A percentile compares a stretch with the other conserved stretches of the same genome.
phyloP scores from a whole-genome alignment of 2,113 vertebrate genomes.

The Oreotragus oreotragus region DNA sequence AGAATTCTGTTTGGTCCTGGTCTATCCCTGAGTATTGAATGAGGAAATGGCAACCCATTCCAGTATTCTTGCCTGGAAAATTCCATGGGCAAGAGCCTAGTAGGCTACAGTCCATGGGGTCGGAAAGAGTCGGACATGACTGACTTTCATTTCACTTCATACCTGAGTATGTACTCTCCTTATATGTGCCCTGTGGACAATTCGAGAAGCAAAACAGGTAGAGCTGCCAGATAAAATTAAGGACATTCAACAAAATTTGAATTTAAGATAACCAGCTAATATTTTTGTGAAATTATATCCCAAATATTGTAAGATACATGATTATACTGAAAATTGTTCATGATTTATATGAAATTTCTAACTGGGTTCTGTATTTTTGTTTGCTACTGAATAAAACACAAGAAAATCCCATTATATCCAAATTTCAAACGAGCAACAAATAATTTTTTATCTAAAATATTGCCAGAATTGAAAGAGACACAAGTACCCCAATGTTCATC shows the following conservation, averaged over 20 bases:
- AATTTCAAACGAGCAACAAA: neutral
- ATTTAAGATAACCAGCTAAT: neutral
- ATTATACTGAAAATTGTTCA: neutral
- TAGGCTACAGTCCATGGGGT: neutral
- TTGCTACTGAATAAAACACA: neutral
- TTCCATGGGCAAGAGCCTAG: neutral
- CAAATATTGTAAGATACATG: neutral
- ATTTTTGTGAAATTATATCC: neutral
- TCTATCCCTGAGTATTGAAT: neutral
- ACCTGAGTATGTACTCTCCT: neutral
- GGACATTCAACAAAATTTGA: neutral
- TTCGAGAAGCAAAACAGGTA: neutral
- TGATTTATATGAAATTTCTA: neutral
- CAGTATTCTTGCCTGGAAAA: neutral
- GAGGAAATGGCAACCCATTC: neutral
- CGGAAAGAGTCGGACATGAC: neutral
- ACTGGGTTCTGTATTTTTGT: neutral
- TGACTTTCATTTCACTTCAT: neutral
- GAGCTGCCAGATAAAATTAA: neutral
- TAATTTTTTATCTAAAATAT: neutral
- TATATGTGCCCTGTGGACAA: neutral
- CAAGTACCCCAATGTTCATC: too few species aligned
- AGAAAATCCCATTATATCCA: neutral
- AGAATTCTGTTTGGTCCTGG: neutral
- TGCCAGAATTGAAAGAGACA: neutral